Conservation (phyloP, 2,797 vertebrate genomes). For the Pangasius djambal region DNA sequence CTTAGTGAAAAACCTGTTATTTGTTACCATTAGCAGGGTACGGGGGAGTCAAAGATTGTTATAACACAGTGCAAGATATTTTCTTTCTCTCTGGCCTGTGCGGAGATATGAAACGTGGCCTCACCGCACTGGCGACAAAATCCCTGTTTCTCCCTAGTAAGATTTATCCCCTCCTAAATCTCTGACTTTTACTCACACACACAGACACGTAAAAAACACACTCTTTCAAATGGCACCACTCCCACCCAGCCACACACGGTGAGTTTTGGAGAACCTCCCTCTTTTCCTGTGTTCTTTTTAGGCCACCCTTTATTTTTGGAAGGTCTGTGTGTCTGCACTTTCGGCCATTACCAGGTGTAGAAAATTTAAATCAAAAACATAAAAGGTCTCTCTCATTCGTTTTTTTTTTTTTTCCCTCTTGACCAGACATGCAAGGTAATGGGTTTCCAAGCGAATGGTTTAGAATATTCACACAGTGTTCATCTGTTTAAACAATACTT, state of each 20-base stretch:
- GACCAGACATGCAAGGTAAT: slow-evolving; percentile 59
- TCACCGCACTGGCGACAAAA: slow-evolving; percentile 32
- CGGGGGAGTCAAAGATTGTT: background rate
- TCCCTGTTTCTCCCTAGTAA: slow-evolving; percentile 39
- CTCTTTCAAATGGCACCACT: slow-evolving; percentile 45
- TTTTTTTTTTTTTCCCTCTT: slow-evolving; percentile 60
- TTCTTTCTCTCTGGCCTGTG: background rate
- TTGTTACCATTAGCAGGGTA: background rate
- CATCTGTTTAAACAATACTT: slow-evolving; percentile 71
- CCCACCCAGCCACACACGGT: slow-evolving; percentile 43
- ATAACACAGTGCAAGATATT: background rate
- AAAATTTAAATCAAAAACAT: slow-evolving; percentile 72
- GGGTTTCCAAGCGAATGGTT: slow-evolving; percentile 66
- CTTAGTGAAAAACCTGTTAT: background rate
- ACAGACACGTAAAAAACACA: slow-evolving; percentile 52
- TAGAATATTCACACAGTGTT: slow-evolving; percentile 57
- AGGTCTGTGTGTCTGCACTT: slow-evolving; percentile 61
- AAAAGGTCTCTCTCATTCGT: slow-evolving; percentile 65
- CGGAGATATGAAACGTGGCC: slow-evolving; percentile 14
- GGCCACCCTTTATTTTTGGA: slow-evolving; percentile 42
- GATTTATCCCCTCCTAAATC: slow-evolving; percentile 56
- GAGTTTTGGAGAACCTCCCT: slow-evolving; percentile 15
- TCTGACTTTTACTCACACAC: slow-evolving; percentile 40
- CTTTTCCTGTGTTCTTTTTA: slow-evolving; percentile 17
- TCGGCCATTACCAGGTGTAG: slow-evolving; percentile 75